Base-by-base conservation (phyloP, 2,113 vertebrate genomes). In the Cyphomyrus plagiostoma region DNA sequence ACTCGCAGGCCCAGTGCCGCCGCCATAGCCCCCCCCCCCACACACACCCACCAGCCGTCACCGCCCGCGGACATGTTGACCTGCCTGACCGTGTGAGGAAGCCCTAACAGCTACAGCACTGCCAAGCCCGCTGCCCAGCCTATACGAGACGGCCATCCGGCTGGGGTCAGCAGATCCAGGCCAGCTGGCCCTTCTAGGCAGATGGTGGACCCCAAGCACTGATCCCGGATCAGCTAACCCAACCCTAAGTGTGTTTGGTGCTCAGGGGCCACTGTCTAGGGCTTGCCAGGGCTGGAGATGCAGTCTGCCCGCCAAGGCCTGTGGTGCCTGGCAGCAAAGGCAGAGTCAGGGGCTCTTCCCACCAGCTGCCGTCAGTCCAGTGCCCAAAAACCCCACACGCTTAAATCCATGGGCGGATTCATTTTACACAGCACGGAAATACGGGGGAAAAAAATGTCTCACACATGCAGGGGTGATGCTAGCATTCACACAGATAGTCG, bases 151-250 rank as follows among this genome's bases (percentile, higher is more conserved):
- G n/a, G 50, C 19, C 50, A 35, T 87, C 85, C 48, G 50, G 49
- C n/a, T 4, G 50, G 85, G 85, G n/a, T 87, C 50, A 56, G 85
- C 49, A 87, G 50, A 35, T 53, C 6, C 85, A 87, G 85, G 85
- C 85, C 48, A 87, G 85, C 85, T 87, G 85, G 85, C 50, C 49
- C 85, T 39, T 53, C 26, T 9, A 87, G 85, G 50, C 85, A 87
- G 85, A 87, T 74, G 88, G 58, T 45, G 42, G 45, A 30, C 62
- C 45, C 21, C 26, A 17, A 74, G 45, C 58, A 74, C 88, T 74
- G 88, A 49, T 77, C 46, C 88, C 26, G 70, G 70, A 52, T 77
- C 74, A 89, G 88, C 74, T 26, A 30, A 26, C 74, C 88, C n/a
- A 48, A 62, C 39, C 89, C 80, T 52, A 48, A 49, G 30, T 39